Conservation (phyloP, 1,140 invertebrate genomes). For the Colletes gigas region DNA sequence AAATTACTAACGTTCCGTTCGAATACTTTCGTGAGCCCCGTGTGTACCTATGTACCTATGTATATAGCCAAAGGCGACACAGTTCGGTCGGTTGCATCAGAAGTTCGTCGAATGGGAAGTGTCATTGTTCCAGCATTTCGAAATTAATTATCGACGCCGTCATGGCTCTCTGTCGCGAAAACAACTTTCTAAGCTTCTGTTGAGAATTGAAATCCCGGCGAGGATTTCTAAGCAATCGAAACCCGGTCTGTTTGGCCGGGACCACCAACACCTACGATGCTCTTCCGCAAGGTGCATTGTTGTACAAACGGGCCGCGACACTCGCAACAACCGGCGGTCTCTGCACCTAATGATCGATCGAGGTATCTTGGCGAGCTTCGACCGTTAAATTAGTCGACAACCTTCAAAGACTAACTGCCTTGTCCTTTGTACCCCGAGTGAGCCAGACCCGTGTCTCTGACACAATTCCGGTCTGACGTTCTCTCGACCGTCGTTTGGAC, state of each 20-base stretch:
- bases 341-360: slow-evolving; percentile 58
- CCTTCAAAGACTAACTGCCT: slow-evolving; percentile 58
- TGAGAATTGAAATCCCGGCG: slow-evolving; percentile 25
- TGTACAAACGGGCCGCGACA: slow-evolving; percentile 35
- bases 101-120: neutral
- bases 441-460: slow-evolving; percentile 25
- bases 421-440: slow-evolving; percentile 51
- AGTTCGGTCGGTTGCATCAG: no score
- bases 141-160: slow-evolving; percentile 39
- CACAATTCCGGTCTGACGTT: slow-evolving; percentile 26
- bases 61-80: no score
- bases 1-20: no score
- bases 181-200: slow-evolving; percentile 34
- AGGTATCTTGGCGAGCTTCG: slow-evolving; percentile 35
- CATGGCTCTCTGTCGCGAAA: neutral
- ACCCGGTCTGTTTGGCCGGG: slow-evolving; percentile 11
- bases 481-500: neutral
- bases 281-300: slow-evolving; percentile 20
- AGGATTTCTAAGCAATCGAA: slow-evolving; percentile 49
- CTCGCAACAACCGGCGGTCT: slow-evolving; percentile 3
- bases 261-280: neutral
- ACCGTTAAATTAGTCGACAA: slow-evolving; percentile 59
- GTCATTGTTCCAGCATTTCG: neutral
- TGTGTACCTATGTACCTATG: no score
- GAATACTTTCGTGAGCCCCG: no score